Base-by-base conservation (phyloP, 1,140 invertebrate genomes). In the Drosophila gunungcola region DNA sequence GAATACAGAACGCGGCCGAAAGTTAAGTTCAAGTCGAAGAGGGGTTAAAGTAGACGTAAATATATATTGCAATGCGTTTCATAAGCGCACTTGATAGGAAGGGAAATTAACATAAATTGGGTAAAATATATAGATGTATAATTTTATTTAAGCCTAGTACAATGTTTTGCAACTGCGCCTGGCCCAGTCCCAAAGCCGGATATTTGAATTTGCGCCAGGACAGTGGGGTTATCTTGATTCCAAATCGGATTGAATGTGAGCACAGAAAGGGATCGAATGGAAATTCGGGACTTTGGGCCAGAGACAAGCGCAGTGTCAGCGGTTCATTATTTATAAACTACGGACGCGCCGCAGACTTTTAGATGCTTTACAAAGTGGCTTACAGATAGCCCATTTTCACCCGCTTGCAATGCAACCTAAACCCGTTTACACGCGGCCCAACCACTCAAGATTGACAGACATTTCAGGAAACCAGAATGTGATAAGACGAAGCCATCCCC, bases 1-100 rank as follows among this genome's bases (percentile, higher is more conserved):
- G 82, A 84, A 68, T 61, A 75, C 62, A 68, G 76, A 65, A 78
- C 57, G 61, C 41, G 48, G 45, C 60, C 48, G 48, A 76, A 55
- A 13, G 10, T 39, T 11, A 60, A 56, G 29, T 68, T 38, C 46
- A 55, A 46, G 5, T 46, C 27, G n/a, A 46, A 58, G 29, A 49
- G 42, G 41, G 11, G 16, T 46, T 45, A 55, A 55, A 73, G 39
- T 6, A 55, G 65, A n/a, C 34, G 34, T 67, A 16, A 51, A 55
- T 53, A 73, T 78, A 79, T 88, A 86, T 88, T 88, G 83, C 83
- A 86, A 83, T 83, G 83, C 83, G 83, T 88, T 86, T 86, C 29
- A 83, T 79, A 86, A 86, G 82, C 82, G 82, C 82, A 86, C 82
- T 88, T 86, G 55, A 52, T 78, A 62, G 67, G 39, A 70, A 42